These are phyloP conservation scores for Aethes cnicana DNA, from an alignment of 2,888 invertebrate species.

Conservation along the genomic window DNA sequence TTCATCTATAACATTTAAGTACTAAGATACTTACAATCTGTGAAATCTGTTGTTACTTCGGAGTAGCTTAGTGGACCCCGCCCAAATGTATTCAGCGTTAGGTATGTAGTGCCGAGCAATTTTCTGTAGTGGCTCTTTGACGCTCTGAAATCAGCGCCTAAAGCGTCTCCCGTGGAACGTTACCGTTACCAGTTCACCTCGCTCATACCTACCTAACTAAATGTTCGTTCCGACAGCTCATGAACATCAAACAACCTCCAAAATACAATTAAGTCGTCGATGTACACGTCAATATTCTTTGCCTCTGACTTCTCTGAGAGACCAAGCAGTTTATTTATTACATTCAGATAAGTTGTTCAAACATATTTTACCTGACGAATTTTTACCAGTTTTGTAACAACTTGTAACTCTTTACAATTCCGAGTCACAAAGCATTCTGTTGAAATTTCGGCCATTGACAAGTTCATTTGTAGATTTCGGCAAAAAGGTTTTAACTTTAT, in stretches of 20 bases:
- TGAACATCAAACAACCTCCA: constrained; percentile 1
- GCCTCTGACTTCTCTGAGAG: background rate
- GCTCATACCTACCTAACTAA: constrained; percentile 5
- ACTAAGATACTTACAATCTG: too few relatives aligned
- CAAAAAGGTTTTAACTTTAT: constrained; percentile 17
- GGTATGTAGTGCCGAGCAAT: constrained; percentile 10
- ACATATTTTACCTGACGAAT: background rate
- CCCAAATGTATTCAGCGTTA: background rate
- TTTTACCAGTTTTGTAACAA: constrained; percentile 8
- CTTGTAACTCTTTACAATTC: constrained; percentile 6
- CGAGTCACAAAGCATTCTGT: constrained; percentile 12
- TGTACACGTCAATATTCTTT: background rate
- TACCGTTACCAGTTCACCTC: constrained; percentile 10
- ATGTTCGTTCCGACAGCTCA: background rate
- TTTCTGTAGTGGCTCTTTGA: constrained; percentile 4
- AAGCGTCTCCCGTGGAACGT: constrained; percentile 8
- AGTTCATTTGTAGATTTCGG: constrained; percentile 14
- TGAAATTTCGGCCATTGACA: constrained; percentile 17
- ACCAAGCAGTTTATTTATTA: background rate
- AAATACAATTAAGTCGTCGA: constrained; percentile 4
- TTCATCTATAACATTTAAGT: too few relatives aligned
- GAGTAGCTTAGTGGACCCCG: background rate
- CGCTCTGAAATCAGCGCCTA: background rate
- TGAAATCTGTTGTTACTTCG: too few relatives aligned
- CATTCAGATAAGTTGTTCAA: too few relatives aligned